Percentiles rank a stretch among this genome's conserved stretches.
Evolutionary conservation across 2,797 vertebrate species (phyloP).

Genomic region (Chlorospingus semifuscus): DNA sequence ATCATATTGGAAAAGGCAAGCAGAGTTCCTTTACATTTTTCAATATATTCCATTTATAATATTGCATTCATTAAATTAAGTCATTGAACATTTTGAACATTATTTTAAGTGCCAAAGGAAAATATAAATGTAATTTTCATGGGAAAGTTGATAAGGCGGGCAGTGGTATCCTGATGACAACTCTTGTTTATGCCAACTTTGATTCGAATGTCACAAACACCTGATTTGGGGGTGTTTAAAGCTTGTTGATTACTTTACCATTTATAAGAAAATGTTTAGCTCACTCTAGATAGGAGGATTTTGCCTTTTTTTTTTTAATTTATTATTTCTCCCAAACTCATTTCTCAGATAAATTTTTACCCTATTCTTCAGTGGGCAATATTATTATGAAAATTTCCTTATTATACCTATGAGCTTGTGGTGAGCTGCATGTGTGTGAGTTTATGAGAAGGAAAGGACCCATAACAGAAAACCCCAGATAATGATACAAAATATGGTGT

Average conservation of each 20-base stretch:
- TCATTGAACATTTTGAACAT: constrained; percentile 70
- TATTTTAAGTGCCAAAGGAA: constrained; percentile 76
- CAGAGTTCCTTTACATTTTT: constrained; percentile 79
- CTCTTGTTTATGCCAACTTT: constrained; percentile 62
- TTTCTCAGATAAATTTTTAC: neutral
- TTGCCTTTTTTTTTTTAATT: neutral
- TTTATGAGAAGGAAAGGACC: constrained; percentile 31
- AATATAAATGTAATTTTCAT: constrained; percentile 78
- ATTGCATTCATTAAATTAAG: constrained; percentile 81
- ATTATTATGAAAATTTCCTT: neutral
- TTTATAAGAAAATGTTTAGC: neutral
- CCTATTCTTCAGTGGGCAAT: neutral
- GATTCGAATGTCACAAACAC: constrained; percentile 60
- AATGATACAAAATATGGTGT: neutral
- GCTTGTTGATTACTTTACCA: constrained; percentile 44
- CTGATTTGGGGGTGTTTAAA: constrained; percentile 31
- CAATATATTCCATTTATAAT: constrained; percentile 79
- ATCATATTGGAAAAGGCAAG: constrained; percentile 85
- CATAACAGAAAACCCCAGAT: neutral
- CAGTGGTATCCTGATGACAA: constrained; percentile 57
- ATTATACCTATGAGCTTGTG: constrained; percentile 3
- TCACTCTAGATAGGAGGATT: neutral
- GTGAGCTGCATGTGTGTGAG: neutral
- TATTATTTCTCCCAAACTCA: neutral
- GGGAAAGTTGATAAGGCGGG: constrained; percentile 70